Evolutionary conservation across 2,888 invertebrate species (phyloP).

Genomic region (Linnaemya vulpina): DNA sequence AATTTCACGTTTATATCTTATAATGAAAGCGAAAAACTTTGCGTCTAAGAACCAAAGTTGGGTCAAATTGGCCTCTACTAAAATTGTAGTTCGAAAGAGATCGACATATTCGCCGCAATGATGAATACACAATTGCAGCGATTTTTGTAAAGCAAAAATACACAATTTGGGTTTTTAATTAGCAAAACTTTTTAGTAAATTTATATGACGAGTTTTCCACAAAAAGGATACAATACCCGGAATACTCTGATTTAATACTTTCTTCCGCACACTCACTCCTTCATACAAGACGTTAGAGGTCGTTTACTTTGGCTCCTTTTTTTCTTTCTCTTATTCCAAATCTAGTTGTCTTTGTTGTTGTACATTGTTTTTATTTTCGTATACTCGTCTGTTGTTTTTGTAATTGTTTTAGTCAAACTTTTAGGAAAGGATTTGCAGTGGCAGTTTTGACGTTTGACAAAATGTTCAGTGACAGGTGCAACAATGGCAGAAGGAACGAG

Average conservation of each 20-base stretch:
- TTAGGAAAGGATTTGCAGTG: constrained; percentile 54
- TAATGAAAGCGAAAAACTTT: too few relatives aligned
- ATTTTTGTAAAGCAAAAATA: too few relatives aligned
- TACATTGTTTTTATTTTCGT: constrained; percentile 9
- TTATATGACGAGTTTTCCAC: too few relatives aligned
- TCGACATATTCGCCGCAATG: too few relatives aligned
- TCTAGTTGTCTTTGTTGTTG: constrained; percentile 29
- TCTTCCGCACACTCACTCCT: neutral
- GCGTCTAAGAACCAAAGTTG: too few relatives aligned
- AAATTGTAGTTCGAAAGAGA: too few relatives aligned
- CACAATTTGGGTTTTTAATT: too few relatives aligned
- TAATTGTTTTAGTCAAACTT: constrained; percentile 37
- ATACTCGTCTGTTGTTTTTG: constrained; percentile 14
- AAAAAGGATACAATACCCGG: neutral
- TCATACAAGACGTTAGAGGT: constrained; percentile 38
- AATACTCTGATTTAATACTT: constrained; percentile 9
- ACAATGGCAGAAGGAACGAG: constrained; percentile 65
- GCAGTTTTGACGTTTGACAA: constrained; percentile 71
- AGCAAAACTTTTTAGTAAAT: too few relatives aligned
- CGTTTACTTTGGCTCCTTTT: constrained; percentile 42
- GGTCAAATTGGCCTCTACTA: too few relatives aligned
- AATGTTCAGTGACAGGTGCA: constrained; percentile 71
- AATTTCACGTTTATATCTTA: too few relatives aligned
- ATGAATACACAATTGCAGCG: too few relatives aligned
- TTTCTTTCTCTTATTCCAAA: neutral